Conservation (phyloP, 2,113 vertebrate genomes). For the Mungos mungo region DNA sequence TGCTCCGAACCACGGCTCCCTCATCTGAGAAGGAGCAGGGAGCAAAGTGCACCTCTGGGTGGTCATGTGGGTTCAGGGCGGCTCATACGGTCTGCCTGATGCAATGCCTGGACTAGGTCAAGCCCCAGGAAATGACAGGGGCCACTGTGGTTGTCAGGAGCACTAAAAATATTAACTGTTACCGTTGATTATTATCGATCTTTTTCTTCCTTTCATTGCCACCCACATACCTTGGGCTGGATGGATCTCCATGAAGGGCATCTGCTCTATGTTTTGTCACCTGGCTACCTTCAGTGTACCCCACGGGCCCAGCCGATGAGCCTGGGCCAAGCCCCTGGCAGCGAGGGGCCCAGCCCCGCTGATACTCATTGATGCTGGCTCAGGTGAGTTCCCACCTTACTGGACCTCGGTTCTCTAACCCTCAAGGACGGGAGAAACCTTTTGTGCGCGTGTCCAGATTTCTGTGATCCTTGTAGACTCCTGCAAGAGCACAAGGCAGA, state of each 20-base stretch:
- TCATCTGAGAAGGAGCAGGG: fast-evolving
- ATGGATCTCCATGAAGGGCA: not conserved
- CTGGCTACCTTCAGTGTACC: fast-evolving
- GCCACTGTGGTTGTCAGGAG: not conserved
- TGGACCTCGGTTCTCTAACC: not conserved
- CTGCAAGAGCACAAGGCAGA: not conserved
- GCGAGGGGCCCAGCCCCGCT: not conserved
- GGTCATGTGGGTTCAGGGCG: fast-evolving
- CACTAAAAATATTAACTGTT: fast-evolving
- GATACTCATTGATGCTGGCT: fast-evolving
- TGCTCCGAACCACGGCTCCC: fast-evolving
- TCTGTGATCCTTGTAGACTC: not conserved
- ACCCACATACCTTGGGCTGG: fast-evolving
- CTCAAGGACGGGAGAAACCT: fast-evolving
- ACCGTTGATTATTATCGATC: fast-evolving
- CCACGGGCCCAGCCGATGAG: not conserved
- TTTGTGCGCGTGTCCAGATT: fast-evolving
- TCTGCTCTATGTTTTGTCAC: not conserved
- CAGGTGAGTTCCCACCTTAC: fast-evolving
- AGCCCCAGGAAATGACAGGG: fast-evolving
- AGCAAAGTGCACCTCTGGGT: fast-evolving
- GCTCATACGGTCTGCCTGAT: fast-evolving
- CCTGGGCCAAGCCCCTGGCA: not conserved
- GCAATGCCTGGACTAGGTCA: fast-evolving
- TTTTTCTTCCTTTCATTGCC: not conserved